These are phyloP conservation scores for Pterophyllum scalare DNA, from an alignment of 2,113 vertebrate species.

Conservation along the genomic window DNA sequence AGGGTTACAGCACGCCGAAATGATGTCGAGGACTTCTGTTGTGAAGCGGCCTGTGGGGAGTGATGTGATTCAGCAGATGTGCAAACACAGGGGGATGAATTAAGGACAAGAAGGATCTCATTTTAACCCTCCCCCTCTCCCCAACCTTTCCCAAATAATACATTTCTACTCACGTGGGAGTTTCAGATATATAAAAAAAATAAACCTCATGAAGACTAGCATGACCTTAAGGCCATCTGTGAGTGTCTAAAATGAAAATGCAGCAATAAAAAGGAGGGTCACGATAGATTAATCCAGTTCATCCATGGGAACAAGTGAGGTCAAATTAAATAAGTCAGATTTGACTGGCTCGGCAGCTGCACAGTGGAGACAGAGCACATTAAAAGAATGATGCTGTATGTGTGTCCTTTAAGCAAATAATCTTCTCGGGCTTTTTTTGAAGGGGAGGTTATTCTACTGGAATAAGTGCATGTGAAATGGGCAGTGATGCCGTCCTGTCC, in stretches of 20 bases:
- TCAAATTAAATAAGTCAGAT: background rate
- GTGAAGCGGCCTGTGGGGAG: conserved; percentile 41
- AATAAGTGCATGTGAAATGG: background rate
- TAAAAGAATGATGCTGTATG: background rate
- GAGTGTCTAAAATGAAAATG: background rate
- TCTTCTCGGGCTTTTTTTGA: background rate
- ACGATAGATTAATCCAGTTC: background rate
- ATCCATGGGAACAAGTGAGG: background rate
- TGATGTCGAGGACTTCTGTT: conserved; percentile 48
- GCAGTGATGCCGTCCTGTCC: background rate
- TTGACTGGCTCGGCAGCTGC: background rate
- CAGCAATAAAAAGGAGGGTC: background rate
- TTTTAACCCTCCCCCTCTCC: background rate
- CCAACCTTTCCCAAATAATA: background rate
- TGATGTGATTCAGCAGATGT: conserved; percentile 62
- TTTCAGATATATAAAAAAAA: background rate
- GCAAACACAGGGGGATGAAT: conserved; percentile 44
- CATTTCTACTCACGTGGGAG: background rate
- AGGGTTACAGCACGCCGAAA: conserved; percentile 21
- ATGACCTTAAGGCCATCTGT: background rate
- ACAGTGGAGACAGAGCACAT: background rate
- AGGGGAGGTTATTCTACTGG: background rate
- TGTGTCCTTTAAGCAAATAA: background rate
- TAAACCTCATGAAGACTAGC: background rate
- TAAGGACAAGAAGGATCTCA: conserved; percentile 18